phyloP scores from a whole-genome alignment of 2,113 vertebrate species.

The Dipodomys spectabilis region DNA sequence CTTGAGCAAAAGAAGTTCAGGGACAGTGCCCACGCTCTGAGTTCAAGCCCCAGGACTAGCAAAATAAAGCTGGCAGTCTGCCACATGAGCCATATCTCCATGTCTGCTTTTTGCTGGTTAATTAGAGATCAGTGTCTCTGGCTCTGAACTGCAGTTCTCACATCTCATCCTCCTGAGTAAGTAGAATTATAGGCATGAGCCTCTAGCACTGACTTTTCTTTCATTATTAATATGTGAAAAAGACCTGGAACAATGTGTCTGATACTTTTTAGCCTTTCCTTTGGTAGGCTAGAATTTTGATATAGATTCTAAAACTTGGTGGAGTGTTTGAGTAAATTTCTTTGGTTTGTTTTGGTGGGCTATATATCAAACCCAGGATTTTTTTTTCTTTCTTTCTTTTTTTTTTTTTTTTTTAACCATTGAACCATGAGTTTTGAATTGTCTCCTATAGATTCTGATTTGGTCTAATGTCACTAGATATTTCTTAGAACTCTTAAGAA shows the following conservation, averaged over 20 bases:
- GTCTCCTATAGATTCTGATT: background rate
- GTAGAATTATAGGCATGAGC: no score
- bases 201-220: background rate
- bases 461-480: slow-evolving; percentile 3
- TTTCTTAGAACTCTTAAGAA: slow-evolving; percentile 9
- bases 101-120: no score
- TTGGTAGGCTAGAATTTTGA: background rate
- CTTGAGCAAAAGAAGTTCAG: no score
- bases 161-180: no score
- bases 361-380: background rate
- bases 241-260: background rate
- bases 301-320: background rate
- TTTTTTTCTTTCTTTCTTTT: no score
- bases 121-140: no score
- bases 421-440: background rate
- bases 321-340: background rate
- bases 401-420: background rate
- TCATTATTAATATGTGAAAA: slow-evolving; percentile 25
- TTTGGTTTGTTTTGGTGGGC: background rate
- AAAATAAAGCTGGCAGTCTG: no score
- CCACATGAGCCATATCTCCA: no score
- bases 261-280: slow-evolving; percentile 42
- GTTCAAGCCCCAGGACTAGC: no score
- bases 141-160: no score
- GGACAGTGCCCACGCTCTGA: no score